Evolutionary conservation across 2,113 vertebrate species (phyloP).

Genomic region (Macrotis lagotis): DNA sequence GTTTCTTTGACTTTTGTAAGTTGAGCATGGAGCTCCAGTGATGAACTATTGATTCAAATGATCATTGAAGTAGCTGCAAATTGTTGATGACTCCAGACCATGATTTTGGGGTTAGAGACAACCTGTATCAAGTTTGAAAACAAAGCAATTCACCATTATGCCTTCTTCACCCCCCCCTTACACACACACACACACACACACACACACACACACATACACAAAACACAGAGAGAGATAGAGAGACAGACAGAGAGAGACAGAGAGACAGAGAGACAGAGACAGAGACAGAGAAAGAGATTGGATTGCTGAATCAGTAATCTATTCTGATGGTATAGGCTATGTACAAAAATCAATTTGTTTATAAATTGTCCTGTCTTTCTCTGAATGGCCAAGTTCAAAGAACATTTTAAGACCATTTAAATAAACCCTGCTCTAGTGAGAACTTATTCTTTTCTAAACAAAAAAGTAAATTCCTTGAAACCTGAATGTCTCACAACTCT

Average conservation of each 20-base stretch:
- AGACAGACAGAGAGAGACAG: too few species aligned
- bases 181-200: too few species aligned
- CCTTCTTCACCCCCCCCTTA: too few species aligned
- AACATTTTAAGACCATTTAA: not conserved
- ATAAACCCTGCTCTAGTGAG: not conserved
- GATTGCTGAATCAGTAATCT: not conserved
- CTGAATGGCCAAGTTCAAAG: not conserved
- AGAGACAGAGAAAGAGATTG: too few species aligned
- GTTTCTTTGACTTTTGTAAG: not conserved
- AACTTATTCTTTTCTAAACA: not conserved
- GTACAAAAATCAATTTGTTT: constrained; percentile 10
- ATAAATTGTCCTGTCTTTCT: not conserved
- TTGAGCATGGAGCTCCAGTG: not conserved
- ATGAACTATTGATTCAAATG: not conserved
- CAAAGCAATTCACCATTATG: not conserved
- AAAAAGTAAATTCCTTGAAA: not conserved
- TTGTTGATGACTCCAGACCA: not conserved
- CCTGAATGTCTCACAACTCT: not conserved
- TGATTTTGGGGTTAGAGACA: not conserved
- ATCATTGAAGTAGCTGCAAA: not conserved
- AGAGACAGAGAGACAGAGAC: too few species aligned
- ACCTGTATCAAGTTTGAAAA: not conserved
- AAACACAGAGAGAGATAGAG: not conserved
- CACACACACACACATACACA: not conserved
- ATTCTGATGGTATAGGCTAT: not conserved